Evolutionary conservation across 2,888 invertebrate genomes (phyloP), one percentile per base, ranked within the genome.

Genomic region (Fabriciana adippe): DNA sequence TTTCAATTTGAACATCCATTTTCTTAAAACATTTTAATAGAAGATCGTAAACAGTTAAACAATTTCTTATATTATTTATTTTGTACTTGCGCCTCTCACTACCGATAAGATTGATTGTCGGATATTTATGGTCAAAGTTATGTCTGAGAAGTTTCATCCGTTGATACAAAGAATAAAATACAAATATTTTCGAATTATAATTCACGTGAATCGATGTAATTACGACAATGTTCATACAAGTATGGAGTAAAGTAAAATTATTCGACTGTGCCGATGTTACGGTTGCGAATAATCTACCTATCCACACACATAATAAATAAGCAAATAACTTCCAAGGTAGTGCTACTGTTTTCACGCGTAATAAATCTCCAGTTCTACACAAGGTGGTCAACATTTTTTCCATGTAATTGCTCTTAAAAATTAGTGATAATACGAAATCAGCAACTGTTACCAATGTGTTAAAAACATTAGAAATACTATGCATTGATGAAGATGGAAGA

Each of bases 1-100:
- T 55, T 47, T 64, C 64, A 13, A 68, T n/a, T 26, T 64, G 59
- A 26, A 14, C 13, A 14, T 64, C 64, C 67, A 68, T 59, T 50
- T 55, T 64, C 21, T 68, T 55, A 15, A 64, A 16, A 6, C 15
- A 35, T 3, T 50, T 21, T 18, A 68, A 18, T 6, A 68, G 11
- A 55, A 53, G 31, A 45, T 64, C 59, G 14, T 68, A 68, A 13
- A 45, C 50, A 1, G 51, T 15, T 6, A 68, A 21, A 50, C 64
- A 64, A 15, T 45, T 60, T n/a, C 31, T 68, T 26, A 68, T 55
- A 47, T 60, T 64, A n/a, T 59, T 16, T 45, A 68, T 59, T 48
- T 56, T 68, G 6, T 57, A 64, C 55, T 50, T 59, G 6, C 35
- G 8, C 31, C 67, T 59, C 3, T 64, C 54, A 2, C 48, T 59